phyloP scores from a whole-genome alignment of 2,888 invertebrate species.

The Koerneria pararmatus region DNA sequence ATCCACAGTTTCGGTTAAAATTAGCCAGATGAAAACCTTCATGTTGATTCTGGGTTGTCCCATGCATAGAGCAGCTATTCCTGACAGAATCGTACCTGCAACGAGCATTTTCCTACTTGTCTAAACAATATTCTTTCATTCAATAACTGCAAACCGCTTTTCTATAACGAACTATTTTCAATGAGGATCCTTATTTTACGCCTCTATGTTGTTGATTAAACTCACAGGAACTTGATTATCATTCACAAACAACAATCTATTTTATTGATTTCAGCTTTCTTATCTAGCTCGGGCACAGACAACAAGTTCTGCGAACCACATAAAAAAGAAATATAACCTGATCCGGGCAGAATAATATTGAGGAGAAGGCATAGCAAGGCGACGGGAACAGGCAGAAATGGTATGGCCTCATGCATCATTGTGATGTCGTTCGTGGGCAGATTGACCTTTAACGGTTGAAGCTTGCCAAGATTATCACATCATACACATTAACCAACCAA shows the following conservation, averaged over 20 bases:
- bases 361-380: constrained; percentile 83
- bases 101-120: no score
- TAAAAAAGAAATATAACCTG: constrained; percentile 67
- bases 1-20: no score
- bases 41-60: constrained; percentile 83
- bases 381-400: constrained; percentile 78
- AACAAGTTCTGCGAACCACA: neutral
- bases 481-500: no score
- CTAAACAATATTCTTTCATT: no score
- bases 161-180: no score
- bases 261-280: neutral
- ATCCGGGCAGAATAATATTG: constrained; percentile 76
- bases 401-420: constrained; percentile 85
- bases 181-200: no score
- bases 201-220: no score
- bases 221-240: no score
- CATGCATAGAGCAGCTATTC: constrained; percentile 80
- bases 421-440: constrained; percentile 65
- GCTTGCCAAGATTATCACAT: no score
- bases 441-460: constrained; percentile 48
- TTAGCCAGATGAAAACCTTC: no score
- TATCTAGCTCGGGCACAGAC: neutral
- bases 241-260: no score
- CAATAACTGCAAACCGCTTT: no score
- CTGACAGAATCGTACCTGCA: constrained; percentile 81